Evolutionary conservation across 2,888 invertebrate genomes (phyloP).

Genomic region (Macaria liturata): DNA sequence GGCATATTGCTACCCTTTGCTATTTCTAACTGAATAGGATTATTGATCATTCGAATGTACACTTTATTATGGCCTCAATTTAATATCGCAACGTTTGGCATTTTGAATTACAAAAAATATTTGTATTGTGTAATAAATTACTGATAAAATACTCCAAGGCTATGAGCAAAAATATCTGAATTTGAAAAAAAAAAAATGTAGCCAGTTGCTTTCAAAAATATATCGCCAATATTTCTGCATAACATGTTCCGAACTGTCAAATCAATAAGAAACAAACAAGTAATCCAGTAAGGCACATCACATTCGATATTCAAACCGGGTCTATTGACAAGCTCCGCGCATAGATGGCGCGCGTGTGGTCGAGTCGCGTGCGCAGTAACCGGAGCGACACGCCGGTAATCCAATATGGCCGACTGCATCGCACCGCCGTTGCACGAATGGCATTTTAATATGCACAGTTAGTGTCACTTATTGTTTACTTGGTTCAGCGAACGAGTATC

Average conservation of each 20-base stretch:
- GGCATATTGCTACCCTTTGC: slow-evolving; percentile 50
- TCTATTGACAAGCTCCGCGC: slow-evolving; percentile 16
- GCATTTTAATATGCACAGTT: slow-evolving; percentile 77
- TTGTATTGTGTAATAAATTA: too few relatives aligned
- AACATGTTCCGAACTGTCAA: slow-evolving; percentile 29
- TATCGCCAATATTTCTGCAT: too few relatives aligned
- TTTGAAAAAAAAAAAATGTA: too few relatives aligned
- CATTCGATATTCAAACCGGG: slow-evolving; percentile 55
- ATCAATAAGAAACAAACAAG: slow-evolving; percentile 42
- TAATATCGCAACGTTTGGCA: slow-evolving; percentile 1
- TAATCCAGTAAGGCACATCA: slow-evolving; percentile 56
- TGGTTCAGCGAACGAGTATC: slow-evolving; percentile 59
- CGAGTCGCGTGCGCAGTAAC: slow-evolving; percentile 81
- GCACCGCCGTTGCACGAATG: slow-evolving; percentile 77
- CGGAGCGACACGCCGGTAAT: slow-evolving; percentile 81
- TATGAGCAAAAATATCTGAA: too few relatives aligned
- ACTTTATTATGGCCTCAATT: neutral
- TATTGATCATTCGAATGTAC: slow-evolving; percentile 39
- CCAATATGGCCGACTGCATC: slow-evolving; percentile 77
- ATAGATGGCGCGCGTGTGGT: slow-evolving; percentile 81
- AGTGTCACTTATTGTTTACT: slow-evolving; percentile 80
- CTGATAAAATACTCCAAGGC: too few relatives aligned
- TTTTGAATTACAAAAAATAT: slow-evolving; percentile 3
- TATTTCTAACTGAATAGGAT: slow-evolving; percentile 51
- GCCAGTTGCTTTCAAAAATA: too few relatives aligned